These are phyloP conservation scores for Plagiodera versicolora DNA, from an alignment of 2,888 invertebrate genomes.

Conservation along the genomic window DNA sequence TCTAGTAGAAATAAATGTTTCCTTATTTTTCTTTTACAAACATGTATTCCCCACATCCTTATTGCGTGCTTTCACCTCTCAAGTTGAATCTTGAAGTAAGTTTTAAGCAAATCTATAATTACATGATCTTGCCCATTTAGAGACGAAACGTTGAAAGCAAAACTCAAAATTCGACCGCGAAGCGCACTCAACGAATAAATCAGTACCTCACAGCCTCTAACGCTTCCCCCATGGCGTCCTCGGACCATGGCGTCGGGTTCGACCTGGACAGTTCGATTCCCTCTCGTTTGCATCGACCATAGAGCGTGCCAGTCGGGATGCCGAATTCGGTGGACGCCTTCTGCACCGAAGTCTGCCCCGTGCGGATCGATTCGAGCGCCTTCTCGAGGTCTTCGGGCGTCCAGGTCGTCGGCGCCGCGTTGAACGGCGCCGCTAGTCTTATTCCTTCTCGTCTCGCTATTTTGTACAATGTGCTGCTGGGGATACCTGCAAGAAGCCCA, in stretches of 20 bases:
- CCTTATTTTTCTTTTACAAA: too few relatives aligned
- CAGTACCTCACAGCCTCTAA: constrained; percentile 81
- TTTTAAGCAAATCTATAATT: too few relatives aligned
- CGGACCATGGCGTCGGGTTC: constrained; percentile 93
- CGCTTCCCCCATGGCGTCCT: constrained; percentile 89
- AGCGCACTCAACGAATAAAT: too few relatives aligned
- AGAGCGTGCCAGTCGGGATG: constrained; percentile 86
- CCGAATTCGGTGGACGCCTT: constrained; percentile 84
- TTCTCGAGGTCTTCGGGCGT: constrained; percentile 80
- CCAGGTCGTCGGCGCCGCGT: constrained; percentile 88
- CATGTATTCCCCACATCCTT: too few relatives aligned
- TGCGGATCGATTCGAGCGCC: constrained; percentile 79
- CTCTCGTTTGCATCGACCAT: constrained; percentile 86
- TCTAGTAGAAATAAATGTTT: too few relatives aligned
- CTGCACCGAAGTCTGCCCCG: constrained; percentile 81
- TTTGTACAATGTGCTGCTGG: constrained; percentile 89
- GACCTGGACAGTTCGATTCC: constrained; percentile 87
- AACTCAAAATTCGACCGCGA: too few relatives aligned
- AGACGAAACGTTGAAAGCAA: too few relatives aligned
- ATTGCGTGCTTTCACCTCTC: too few relatives aligned
- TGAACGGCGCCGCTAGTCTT: constrained; percentile 85
- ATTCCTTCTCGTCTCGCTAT: constrained; percentile 89
- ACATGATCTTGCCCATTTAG: too few relatives aligned
- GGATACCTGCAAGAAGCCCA: constrained; percentile 64
- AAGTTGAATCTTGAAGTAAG: too few relatives aligned